These are phyloP conservation scores for Geodia barretti DNA, from an alignment of 37 sponge, comb jelly and placozoan genomes.

Conservation along the genomic window DNA sequence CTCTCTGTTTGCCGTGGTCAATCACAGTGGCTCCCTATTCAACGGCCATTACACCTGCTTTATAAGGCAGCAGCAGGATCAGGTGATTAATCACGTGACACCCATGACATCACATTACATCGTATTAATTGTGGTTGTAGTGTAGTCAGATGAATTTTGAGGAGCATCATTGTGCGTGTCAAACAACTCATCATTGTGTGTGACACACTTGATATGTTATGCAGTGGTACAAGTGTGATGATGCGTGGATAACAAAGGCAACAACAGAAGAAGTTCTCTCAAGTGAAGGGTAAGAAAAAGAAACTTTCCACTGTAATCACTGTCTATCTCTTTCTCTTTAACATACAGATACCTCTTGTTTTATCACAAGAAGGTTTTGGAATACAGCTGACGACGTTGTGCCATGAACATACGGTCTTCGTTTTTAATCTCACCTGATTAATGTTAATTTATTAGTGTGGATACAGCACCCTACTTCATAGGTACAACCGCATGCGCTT, in stretches of 20 bases:
- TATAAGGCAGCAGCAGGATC: slow-evolving; percentile 83
- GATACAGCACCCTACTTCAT: too few relatives aligned
- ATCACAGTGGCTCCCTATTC: slow-evolving; percentile 89
- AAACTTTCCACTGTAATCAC: neutral
- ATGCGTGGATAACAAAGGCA: slow-evolving; percentile 90
- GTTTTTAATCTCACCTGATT: too few relatives aligned
- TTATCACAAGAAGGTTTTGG: slow-evolving; percentile 95
- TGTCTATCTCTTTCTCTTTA: neutral
- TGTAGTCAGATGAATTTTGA: neutral
- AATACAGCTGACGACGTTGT: slow-evolving; percentile 59
- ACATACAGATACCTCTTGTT: slow-evolving; percentile 86
- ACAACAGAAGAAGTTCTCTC: slow-evolving; percentile 70
- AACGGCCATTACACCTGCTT: slow-evolving; percentile 98
- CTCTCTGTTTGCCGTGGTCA: slow-evolving; percentile 94
- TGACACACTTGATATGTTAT: neutral
- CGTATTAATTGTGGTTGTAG: neutral
- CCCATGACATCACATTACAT: neutral
- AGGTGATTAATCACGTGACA: slow-evolving; percentile 35
- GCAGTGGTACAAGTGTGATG: slow-evolving; percentile 99
- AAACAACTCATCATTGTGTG: neutral
- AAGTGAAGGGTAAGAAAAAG: slow-evolving; percentile 82
- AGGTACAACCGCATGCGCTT: too few relatives aligned
- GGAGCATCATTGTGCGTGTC: neutral
- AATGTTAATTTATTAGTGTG: too few relatives aligned
- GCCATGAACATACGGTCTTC: too few relatives aligned